phyloP scores from a whole-genome alignment of 2,888 invertebrate genomes.

The Chloromyia formosa region DNA sequence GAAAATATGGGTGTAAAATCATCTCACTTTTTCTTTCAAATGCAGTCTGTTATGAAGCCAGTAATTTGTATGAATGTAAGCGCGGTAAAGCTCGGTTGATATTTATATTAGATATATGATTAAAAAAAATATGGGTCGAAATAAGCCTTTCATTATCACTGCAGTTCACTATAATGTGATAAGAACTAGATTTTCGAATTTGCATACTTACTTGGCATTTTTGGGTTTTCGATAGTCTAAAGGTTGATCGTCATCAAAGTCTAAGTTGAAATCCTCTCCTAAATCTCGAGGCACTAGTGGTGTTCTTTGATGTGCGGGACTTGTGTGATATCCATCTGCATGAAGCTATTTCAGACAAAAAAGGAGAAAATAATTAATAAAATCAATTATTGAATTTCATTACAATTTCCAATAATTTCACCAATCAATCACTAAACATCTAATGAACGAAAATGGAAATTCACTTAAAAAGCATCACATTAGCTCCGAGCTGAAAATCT shows the following conservation, averaged over 20 bases:
- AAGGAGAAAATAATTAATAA: not conserved
- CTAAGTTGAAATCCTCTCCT: conserved; percentile 73
- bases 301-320: conserved; percentile 78
- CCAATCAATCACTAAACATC: conserved; percentile 18
- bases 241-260: conserved; percentile 63
- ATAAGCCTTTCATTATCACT: too few relatives aligned
- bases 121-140: too few relatives aligned
- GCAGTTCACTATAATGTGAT: too few relatives aligned
- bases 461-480: conserved; percentile 46
- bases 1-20: too few relatives aligned
- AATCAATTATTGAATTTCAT: not conserved
- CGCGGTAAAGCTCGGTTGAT: too few relatives aligned
- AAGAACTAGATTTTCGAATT: conserved; percentile 37
- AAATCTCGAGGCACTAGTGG: conserved; percentile 80
- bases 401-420: not conserved
- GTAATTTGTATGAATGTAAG: too few relatives aligned
- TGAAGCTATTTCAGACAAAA: conserved; percentile 70
- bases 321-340: conserved; percentile 88
- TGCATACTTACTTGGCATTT: conserved; percentile 86
- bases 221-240: conserved; percentile 72
- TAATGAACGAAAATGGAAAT: conserved; percentile 44
- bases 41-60: too few relatives aligned
- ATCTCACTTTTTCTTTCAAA: too few relatives aligned
- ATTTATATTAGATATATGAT: too few relatives aligned
- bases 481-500: conserved; percentile 21